Evolutionary conservation across 2,113 vertebrate species (phyloP).

Genomic region (Alligator mississippiensis): DNA sequence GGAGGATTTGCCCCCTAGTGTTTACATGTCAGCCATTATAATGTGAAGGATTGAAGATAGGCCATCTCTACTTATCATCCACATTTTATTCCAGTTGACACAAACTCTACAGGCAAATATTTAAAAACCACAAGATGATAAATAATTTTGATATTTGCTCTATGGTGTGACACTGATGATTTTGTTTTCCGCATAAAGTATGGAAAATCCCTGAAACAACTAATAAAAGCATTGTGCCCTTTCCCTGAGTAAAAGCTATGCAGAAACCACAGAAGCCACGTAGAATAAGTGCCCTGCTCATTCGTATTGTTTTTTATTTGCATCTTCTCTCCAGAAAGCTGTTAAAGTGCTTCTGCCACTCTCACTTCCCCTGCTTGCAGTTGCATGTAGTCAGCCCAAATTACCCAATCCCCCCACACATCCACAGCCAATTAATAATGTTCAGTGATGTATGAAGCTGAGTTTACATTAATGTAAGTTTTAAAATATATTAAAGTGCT

Average conservation of each 20-base stretch:
- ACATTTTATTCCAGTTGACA: conserved; percentile 19
- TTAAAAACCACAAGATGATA: conserved; percentile 6
- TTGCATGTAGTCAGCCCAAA: conserved; percentile 59
- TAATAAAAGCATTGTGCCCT: conserved; percentile 47
- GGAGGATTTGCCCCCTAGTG: conserved; percentile 22
- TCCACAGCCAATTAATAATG: conserved; percentile 72
- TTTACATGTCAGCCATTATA: conserved; percentile 26
- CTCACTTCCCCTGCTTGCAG: conserved; percentile 61
- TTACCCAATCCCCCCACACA: conserved; percentile 62
- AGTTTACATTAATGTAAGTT: conserved; percentile 60
- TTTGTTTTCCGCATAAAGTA: conserved; percentile 19
- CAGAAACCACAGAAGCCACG: not conserved
- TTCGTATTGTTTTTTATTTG: not conserved
- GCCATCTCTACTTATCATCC: not conserved
- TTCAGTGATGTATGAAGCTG: conserved; percentile 66
- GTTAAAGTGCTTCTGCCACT: conserved; percentile 41
- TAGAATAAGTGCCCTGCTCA: conserved; percentile 3
- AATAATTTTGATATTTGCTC: conserved; percentile 23
- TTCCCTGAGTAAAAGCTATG: conserved; percentile 29
- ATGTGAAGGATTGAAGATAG: not conserved
- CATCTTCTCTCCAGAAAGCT: conserved; percentile 25
- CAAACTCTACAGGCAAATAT: conserved; percentile 9
- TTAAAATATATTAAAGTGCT: conserved; percentile 65
- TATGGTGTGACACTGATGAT: conserved; percentile 10
- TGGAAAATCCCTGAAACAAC: not conserved